Evolutionary conservation across 2,797 vertebrate genomes (phyloP).

Genomic region (Characodon lateralis): DNA sequence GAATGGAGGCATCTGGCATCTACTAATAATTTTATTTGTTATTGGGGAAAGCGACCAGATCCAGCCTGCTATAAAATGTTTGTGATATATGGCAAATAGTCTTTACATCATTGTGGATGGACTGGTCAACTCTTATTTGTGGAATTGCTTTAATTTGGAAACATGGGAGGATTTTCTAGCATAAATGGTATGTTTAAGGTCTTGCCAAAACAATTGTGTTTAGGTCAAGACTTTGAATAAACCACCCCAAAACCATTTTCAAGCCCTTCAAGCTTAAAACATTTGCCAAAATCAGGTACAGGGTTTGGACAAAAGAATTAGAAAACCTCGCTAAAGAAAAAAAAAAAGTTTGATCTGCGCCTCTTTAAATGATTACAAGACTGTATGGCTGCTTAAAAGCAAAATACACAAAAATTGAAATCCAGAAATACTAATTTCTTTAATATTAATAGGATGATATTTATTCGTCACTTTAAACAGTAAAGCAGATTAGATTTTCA

Average conservation of each 20-base stretch:
- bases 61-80: not conserved
- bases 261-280: not conserved
- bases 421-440: no score
- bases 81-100: not conserved
- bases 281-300: no score
- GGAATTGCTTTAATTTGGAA: not conserved
- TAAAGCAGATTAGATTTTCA: not conserved
- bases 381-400: no score
- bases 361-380: no score
- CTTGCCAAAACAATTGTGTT: not conserved
- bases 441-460: not conserved
- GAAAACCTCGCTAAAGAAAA: no score
- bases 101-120: not conserved
- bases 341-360: no score
- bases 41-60: no score
- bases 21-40: not conserved
- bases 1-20: not conserved
- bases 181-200: not conserved
- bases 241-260: not conserved
- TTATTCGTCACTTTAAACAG: slow-evolving; percentile 22
- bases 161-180: not conserved
- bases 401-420: no score
- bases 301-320: no score
- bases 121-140: not conserved
- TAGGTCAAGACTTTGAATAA: not conserved